Evolutionary conservation across 2,888 invertebrate genomes (phyloP), one percentile per base, ranked within the genome.

Genomic region (Cerastis leucographa): DNA sequence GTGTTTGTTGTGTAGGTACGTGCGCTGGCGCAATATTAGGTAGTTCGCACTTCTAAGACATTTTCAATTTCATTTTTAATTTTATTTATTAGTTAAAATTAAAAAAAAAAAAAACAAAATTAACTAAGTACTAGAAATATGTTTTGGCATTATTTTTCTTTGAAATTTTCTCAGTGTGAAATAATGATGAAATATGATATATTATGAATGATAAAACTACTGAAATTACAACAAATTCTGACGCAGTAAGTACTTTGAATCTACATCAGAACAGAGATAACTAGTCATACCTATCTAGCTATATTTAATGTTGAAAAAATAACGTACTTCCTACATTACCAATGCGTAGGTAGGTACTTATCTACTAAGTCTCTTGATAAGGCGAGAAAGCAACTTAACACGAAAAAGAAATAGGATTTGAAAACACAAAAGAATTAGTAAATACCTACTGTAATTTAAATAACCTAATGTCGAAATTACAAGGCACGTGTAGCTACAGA

Each of bases 1-100:
- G 91, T 89, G 90, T 89, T 17, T 29, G 17, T 89, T 83, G 83
- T 86, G 81, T 86, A 86, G 17, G 3, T 40, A 70, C 22, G 25
- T 82, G 70, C 72, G 44, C 66, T 17, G 66, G 71, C 56, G 67
- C 74, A 75, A 29, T 68, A 56, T 25, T 7, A 56, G 14, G 7
- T 14, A 49, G 59, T 70, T 51, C 42, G 71, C 40, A 25, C 62
- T 66, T 40, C 40, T 69, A 67, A 29, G 46, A 74, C 19, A 74
- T 70, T 29, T 59, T 0, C 9, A 19, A 35, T 49, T 17, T 44
- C 11, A 12, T 44, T 12, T 17, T 3, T 56, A 25, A 14, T 56
- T 14, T 56, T 17, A 44, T 44, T 44, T 44, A 56, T 14, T 56
- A 56, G 6, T 17, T 7, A 56, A 7, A 56, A 25, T 35, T 35